Conservation (phyloP, 2,888 invertebrate genomes). For the Polyploca ridens region DNA sequence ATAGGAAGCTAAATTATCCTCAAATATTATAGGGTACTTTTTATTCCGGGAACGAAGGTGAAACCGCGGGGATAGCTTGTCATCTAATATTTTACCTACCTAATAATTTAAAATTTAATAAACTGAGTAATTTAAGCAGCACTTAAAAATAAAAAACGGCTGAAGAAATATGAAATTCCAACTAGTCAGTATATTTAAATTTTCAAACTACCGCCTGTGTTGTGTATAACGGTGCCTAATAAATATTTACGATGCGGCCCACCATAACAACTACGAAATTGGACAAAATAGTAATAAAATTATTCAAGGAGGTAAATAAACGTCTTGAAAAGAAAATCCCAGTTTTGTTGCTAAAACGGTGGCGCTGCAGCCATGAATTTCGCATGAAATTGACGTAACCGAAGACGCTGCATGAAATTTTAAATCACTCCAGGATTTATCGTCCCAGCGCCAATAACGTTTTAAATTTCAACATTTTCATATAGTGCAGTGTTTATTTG, state of each 20-base stretch:
- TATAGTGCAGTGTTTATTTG: constrained; percentile 42
- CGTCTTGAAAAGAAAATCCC: constrained; percentile 33
- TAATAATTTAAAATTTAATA: no score
- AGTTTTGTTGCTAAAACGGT: constrained; percentile 37
- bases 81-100: background rate
- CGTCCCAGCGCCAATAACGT: constrained; percentile 34
- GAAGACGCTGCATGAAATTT: constrained; percentile 54
- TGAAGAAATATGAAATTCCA: background rate
- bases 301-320: constrained; percentile 37
- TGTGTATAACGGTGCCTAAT: constrained; percentile 30
- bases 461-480: constrained; percentile 46
- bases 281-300: constrained; percentile 30
- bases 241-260: constrained; percentile 38
- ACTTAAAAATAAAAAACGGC: background rate
- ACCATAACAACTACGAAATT: constrained; percentile 24
- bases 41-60: no score
- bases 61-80: background rate
- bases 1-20: no score
- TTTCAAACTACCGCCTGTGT: constrained; percentile 28
- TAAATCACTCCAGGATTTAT: constrained; percentile 52
- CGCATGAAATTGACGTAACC: constrained; percentile 54
- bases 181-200: constrained; percentile 25
- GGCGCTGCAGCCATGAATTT: constrained; percentile 52
- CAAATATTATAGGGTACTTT: no score
- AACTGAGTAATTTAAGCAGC: background rate